phyloP scores from a whole-genome alignment of 2,888 invertebrate genomes.

The Meteorus cinctellus region DNA sequence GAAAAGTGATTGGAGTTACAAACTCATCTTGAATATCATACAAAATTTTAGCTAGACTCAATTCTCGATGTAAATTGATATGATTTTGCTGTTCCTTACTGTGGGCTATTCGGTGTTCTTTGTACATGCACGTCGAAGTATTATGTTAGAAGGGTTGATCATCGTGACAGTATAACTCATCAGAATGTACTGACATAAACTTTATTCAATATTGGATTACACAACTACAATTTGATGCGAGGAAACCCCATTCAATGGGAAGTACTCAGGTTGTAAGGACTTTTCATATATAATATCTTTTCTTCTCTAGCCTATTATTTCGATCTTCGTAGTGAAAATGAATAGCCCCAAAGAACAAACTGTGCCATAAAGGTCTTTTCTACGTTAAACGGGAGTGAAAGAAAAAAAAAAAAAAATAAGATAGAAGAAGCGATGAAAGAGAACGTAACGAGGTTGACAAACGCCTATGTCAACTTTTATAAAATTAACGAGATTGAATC shows the following conservation, averaged over 20 bases:
- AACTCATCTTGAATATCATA: too few species aligned
- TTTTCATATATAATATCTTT: constrained; percentile 21
- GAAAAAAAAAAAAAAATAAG: constrained; percentile 21
- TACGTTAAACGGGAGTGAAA: neutral
- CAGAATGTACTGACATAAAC: neutral
- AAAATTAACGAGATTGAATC: constrained; percentile 52
- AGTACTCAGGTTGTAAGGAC: neutral
- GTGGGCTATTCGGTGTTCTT: too few species aligned
- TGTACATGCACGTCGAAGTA: neutral
- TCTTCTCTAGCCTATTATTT: neutral
- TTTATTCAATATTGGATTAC: constrained; percentile 29
- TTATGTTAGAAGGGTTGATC: neutral
- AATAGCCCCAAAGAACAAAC: constrained; percentile 11
- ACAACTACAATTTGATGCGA: constrained; percentile 5
- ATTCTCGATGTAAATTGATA: too few species aligned
- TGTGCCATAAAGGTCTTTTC: constrained; percentile 18
- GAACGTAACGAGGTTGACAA: constrained; percentile 56
- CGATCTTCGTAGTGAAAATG: constrained; percentile 5
- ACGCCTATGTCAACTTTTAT: constrained; percentile 58
- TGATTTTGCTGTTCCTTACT: too few species aligned
- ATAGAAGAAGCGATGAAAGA: constrained; percentile 12
- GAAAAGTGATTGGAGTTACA: too few species aligned
- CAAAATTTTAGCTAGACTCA: too few species aligned
- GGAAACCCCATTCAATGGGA: neutral
- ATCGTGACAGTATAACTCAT: neutral